Evolutionary conservation across 2,888 invertebrate genomes (phyloP), one percentile per base, ranked within the genome.

Genomic region (Caradrina clavipalpis): DNA sequence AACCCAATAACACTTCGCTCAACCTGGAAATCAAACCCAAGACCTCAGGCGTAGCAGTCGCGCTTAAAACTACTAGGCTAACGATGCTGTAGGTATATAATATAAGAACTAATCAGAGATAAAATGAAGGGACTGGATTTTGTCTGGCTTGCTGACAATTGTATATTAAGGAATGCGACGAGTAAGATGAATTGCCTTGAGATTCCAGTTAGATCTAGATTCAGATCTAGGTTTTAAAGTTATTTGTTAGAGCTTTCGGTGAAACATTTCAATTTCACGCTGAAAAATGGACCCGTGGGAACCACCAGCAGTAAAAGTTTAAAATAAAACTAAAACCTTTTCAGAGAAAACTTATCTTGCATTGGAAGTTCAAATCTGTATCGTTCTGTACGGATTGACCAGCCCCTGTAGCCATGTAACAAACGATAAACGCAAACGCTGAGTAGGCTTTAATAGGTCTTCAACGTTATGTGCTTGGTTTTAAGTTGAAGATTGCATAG

Each of bases 81-180:
- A n/a, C n/a, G n/a, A n/a, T n/a, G n/a, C n/a, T n/a, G n/a, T n/a
- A n/a, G n/a, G n/a, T n/a, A n/a, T n/a, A n/a, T n/a, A 73, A 45
- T 11, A 42, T 0, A 66, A n/a, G 51, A 60, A 55, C 11, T 2
- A 11, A 6, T 22, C 3, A 10, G 8, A 62, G 55, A 62, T 78
- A 39, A 31, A 67, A 75, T 75, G 10, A 47, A 57, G 58, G 51
- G 55, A 51, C 39, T 17, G 39, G 51, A 57, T 67, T 54, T 57
- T 47, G 80, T 82, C 42, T 61, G 13, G 68, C 26, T 64, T 51
- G 51, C 17, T 51, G 56, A 53, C 39, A 39, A 69, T 67, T 51
- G 21, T 1, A 45, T 50, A 31, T 26, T 45, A 31, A 11, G 53
- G 63, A 71, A 75, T 78, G 39, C 13, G 21, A 31, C 11, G 42